These are phyloP conservation scores for Menura novaehollandiae DNA, from an alignment of 2,113 vertebrate species.

Conservation along the genomic window DNA sequence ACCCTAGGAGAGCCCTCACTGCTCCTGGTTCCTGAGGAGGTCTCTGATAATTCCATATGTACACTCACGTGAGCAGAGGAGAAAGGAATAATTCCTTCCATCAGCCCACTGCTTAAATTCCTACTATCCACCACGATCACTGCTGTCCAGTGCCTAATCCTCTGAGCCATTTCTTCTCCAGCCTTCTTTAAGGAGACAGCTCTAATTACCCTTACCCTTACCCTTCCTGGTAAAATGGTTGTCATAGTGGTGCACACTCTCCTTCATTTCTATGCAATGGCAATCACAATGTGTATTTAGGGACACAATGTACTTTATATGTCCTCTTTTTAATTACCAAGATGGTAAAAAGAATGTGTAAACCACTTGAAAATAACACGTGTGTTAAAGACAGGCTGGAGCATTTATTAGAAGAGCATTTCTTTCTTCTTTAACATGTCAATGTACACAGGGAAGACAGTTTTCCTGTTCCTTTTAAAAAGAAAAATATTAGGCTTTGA, in stretches of 20 bases:
- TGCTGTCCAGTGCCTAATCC: background rate
- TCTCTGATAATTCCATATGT: background rate
- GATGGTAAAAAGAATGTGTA: background rate
- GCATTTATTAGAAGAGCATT: slow-evolving; percentile 10
- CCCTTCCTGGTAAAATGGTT: background rate
- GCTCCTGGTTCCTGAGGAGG: background rate
- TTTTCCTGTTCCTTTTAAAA: slow-evolving; percentile 60
- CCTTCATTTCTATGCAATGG: background rate
- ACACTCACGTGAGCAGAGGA: background rate
- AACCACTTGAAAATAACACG: background rate
- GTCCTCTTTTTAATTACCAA: slow-evolving; percentile 13
- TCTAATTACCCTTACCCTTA: background rate
- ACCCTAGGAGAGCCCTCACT: background rate
- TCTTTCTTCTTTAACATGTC: slow-evolving; percentile 36
- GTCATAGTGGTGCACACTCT: background rate
- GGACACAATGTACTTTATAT: background rate
- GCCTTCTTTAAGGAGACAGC: background rate
- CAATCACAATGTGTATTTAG: background rate
- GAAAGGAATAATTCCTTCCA: background rate
- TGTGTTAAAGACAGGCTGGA: background rate
- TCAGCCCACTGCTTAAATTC: background rate
- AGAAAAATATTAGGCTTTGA: slow-evolving; percentile 68
- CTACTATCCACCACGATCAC: background rate
- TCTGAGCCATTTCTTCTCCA: background rate
- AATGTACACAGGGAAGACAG: background rate